Base-by-base conservation (phyloP, 2,888 invertebrate species). In the Nematopogon swammerdamellus region DNA sequence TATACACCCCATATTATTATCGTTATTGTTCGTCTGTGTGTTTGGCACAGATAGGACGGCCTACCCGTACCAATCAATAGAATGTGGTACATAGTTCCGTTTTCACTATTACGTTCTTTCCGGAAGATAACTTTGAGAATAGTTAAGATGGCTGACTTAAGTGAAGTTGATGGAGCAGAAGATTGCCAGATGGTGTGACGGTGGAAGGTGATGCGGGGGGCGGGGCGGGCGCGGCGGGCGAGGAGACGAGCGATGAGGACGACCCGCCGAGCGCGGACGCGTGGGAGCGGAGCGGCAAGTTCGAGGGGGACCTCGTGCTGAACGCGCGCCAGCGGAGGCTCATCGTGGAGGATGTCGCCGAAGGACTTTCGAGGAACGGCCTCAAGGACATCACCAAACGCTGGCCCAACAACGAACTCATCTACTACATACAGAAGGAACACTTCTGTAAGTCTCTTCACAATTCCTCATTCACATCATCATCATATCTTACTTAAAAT, bases 261-360 rank as follows among this genome's bases (percentile, higher is more conserved):
- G 71, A 71, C 18, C 49, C 56, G 1, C 57, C 65, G 44, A 67
- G 71, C 25, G 77, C 76, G 49, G 64, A 80, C 51, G 74, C 80
- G 5, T 81, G 81, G 76, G 79, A 80, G 55, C 70, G 73, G 30
- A 80, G 80, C 53, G 80, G 80, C 6, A 74, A 80, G 56, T 81
- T 82, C 51, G 82, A 82, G 56, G 82, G 82, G 11, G 82, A 82
- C 54, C 65, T 82, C 19, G 68, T 80, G 47, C 64, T 81, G 6
- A 80, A 79, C 50, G 76, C 79, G 18, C 61, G 69, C 18, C 80
- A 80, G 56, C 62, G 79, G 52, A 61, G 70, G n/a, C 56, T 68
- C 47, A 72, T 80, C 25, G 68, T 80, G 1, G 68, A 72, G 50
- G 67, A 71, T 25, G 71, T 79, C 2, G 65, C 70, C 1, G 76